Evolutionary conservation across 2,113 vertebrate genomes (phyloP), one percentile per base, ranked within the genome.

Genomic region (Alouatta palliata): DNA sequence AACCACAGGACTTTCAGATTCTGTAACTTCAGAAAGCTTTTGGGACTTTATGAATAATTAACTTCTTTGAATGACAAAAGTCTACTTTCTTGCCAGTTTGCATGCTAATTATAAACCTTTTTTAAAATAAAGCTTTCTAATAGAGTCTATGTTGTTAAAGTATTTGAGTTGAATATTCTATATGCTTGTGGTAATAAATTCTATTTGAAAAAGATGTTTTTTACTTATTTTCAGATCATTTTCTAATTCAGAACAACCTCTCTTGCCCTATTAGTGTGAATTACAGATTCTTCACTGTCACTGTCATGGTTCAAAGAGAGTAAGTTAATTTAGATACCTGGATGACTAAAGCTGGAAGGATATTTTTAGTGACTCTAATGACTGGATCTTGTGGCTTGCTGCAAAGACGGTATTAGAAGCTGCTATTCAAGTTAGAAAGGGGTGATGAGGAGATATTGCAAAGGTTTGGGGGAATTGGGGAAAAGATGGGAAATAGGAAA

Each of bases 321-420:
- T 88, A 90, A 95, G 84, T 94, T 94, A 92, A 97, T 97, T 97
- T 96, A 91, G 73, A 93, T 86, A 45, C 40, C 75, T 61, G 73
- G 84, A 81, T 97, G 90, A 96, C 94, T 94, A 79, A 95, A 94
- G 43, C 49, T 80, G 49, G 70, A 80, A 79, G 80, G 92, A 70
- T 95, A 92, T 97, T 97, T 96, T 98, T 95, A 97, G 92, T 87
- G 92, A 32, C 66, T 87, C 47, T 95, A 92, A 95, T 90, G 96
- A 91, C 61, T 81, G 79, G 85, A 81, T 93, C 89, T 97, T 97
- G 91, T 56, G 81, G 71, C 77, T 92, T 79, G 85, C 91, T 76
- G 70, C 73, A 77, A 73, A 45, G 91, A 93, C 58, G 52, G 94
- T 82, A 96, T 95, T 90, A 97, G 96, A 92, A 96, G 66, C 66